Base-by-base conservation (phyloP, 1,140 invertebrate genomes). In the Gyrodactylus salaris region DNA sequence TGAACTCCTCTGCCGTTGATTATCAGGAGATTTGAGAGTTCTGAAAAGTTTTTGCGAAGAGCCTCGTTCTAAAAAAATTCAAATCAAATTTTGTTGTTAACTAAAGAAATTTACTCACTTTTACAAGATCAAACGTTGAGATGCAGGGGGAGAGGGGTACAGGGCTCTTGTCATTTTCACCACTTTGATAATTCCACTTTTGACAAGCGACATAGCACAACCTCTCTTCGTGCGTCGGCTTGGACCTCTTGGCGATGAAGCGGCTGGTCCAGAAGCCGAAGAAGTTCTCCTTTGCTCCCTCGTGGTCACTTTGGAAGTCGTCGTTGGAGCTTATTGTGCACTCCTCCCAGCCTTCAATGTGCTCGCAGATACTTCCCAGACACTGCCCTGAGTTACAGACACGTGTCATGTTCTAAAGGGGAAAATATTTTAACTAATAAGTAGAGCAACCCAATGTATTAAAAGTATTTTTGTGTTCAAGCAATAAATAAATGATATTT, bases 251-350 rank as follows among this genome's bases (percentile, higher is more conserved):
- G n/a, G n/a, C n/a, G n/a, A n/a, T n/a, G n/a, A n/a, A n/a, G n/a
- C n/a, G n/a, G n/a, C n/a, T n/a, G n/a, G n/a, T n/a, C n/a, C n/a
- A n/a, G n/a, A n/a, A n/a, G n/a, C n/a, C n/a, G n/a, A n/a, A n/a
- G n/a, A n/a, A n/a, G n/a, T n/a, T n/a, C n/a, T n/a, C n/a, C n/a
- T n/a, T n/a, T 16, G 34, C 34, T 16, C 7, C 7, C n/a, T 54
- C 34, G 7, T 54, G 34, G n/a, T n/a, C n/a, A 54, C n/a, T 54
- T n/a, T 16, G 7, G 34, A 54, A 16, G n/a, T 25, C 20, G 72
- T 20, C 27, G 23, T 69, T 21, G n/a, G n/a, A n/a, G 26, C 74
- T 76, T 76, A 54, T 75, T 70, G 68, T 22, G n/a, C 70, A 71
- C 26, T 71, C 70, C 16, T 71, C 21, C 70, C 70, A 71, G 1